Conservation (phyloP, 2,113 vertebrate species). For the Sylvietta virens region DNA sequence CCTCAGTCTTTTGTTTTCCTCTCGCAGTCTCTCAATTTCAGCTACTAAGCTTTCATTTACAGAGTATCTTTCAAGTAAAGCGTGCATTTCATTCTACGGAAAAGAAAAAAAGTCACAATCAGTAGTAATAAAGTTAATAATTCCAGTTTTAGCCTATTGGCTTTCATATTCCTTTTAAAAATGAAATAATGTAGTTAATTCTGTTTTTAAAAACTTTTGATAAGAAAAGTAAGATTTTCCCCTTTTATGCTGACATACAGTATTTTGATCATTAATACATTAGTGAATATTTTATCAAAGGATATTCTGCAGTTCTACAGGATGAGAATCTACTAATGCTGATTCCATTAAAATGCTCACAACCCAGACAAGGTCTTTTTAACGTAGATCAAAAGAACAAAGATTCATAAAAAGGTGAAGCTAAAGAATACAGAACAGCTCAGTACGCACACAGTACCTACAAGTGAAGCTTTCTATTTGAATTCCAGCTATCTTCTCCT, state of each 20-base stretch:
- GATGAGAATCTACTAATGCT: not conserved
- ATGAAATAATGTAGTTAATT: not conserved
- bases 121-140: not conserved
- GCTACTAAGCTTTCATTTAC: constrained; percentile 92
- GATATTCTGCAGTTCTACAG: not conserved
- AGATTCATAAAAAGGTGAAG: not conserved
- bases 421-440: not conserved
- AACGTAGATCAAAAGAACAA: constrained; percentile 50
- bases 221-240: not conserved
- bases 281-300: constrained; percentile 58
- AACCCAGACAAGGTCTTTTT: not conserved
- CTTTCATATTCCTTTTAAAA: constrained; percentile 15
- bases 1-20: constrained; percentile 89
- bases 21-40: constrained; percentile 89
- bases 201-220: not conserved
- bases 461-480: not conserved
- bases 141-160: not conserved
- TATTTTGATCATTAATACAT: constrained; percentile 54
- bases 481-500: not conserved
- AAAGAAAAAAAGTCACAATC: not conserved
- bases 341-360: constrained; percentile 19
- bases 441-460: not conserved
- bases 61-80: constrained; percentile 88
- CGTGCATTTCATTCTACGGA: constrained; percentile 90
- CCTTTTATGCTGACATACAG: not conserved